Evolutionary conservation across 2,888 invertebrate species (phyloP).

Genomic region (Zhengitettix transpicula): DNA sequence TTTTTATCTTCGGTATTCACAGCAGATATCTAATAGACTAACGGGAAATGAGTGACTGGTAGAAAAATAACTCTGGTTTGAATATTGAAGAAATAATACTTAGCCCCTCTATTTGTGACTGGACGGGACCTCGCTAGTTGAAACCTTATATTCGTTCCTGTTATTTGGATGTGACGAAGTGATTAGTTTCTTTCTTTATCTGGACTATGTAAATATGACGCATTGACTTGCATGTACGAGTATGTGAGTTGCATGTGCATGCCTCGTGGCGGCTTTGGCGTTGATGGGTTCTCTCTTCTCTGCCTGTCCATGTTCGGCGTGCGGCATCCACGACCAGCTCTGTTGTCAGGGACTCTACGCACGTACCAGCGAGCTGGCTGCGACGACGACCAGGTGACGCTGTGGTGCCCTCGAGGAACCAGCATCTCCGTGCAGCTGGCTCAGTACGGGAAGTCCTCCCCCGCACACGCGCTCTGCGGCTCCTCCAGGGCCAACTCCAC

Average conservation of each 20-base stretch:
- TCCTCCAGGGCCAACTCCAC: slow-evolving; percentile 38
- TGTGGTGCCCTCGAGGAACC: slow-evolving; percentile 81
- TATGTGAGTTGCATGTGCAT: not conserved
- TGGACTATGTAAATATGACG: too few relatives aligned
- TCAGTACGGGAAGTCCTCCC: slow-evolving; percentile 64
- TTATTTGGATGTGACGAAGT: too few relatives aligned
- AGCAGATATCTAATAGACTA: too few relatives aligned
- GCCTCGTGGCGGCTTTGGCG: not conserved
- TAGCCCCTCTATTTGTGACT: too few relatives aligned
- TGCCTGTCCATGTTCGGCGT: not conserved
- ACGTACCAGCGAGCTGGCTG: slow-evolving; percentile 86
- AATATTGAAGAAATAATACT: too few relatives aligned
- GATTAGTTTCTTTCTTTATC: too few relatives aligned
- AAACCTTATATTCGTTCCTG: too few relatives aligned
- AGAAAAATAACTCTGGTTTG: too few relatives aligned
- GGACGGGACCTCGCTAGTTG: too few relatives aligned
- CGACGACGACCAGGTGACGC: slow-evolving; percentile 72
- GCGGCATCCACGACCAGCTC: slow-evolving; percentile 40
- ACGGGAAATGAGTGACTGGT: too few relatives aligned
- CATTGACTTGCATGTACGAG: too few relatives aligned
- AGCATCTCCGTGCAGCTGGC: slow-evolving; percentile 81
- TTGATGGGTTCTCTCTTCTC: not conserved
- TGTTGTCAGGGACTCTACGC: slow-evolving; percentile 76
- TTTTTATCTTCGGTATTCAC: too few relatives aligned
- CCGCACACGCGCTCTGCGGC: slow-evolving; percentile 25